A percentile compares a stretch with the other conserved stretches of the same genome.
phyloP scores from a whole-genome alignment of 2,113 vertebrate genomes.

The Empidonax alnorum region DNA sequence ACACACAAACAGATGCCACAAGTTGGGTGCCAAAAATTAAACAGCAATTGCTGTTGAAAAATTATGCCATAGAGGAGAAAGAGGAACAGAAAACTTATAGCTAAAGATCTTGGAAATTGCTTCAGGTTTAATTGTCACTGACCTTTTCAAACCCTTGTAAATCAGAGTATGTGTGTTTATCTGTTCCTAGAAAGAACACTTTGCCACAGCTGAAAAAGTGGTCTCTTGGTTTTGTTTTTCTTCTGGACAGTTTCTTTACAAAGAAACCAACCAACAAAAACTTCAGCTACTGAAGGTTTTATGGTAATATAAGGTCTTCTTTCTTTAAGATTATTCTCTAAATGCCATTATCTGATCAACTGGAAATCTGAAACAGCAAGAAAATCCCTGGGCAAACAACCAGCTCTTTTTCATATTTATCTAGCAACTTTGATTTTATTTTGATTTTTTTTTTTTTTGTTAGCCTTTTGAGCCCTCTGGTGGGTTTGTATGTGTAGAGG shows the following conservation, averaged over 20 bases:
- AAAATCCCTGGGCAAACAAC: conserved; percentile 28
- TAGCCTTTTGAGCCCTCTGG: conserved; percentile 1
- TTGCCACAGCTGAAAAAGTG: not conserved
- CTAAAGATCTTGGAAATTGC: not conserved
- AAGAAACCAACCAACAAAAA: not conserved
- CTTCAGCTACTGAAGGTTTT: not conserved
- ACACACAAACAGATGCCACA: not conserved
- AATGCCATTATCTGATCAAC: not conserved
- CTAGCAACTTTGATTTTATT: not conserved
- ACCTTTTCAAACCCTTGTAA: not conserved
- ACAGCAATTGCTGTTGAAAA: not conserved
- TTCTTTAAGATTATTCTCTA: not conserved
- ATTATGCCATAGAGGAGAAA: not conserved
- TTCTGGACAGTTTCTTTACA: not conserved
- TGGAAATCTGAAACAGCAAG: not conserved
- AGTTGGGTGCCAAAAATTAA: not conserved
- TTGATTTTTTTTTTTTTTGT: not conserved
- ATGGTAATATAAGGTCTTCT: not conserved
- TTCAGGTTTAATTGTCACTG: not conserved
- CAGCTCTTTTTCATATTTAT: conserved; percentile 31
- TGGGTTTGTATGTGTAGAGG: conserved; percentile 50
- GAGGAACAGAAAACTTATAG: not conserved
- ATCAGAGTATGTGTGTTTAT: not conserved
- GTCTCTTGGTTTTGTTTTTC: not conserved
- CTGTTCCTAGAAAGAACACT: not conserved